phyloP scores from a whole-genome alignment of 2,797 vertebrate genomes.

The Gymnoscopelus microlampas region DNA sequence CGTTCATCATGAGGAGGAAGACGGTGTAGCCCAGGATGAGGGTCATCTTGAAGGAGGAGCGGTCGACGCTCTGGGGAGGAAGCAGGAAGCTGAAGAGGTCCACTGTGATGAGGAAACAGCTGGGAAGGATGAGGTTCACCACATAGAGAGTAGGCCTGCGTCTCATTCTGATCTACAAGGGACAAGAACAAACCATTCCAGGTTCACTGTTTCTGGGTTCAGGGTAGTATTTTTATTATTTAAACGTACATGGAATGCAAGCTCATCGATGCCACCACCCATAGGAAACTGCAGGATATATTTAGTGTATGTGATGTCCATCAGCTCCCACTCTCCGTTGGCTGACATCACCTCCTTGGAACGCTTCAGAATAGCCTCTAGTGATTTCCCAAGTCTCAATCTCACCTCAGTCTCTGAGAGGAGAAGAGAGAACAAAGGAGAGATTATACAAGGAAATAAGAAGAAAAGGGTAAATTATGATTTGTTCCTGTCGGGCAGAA shows the following conservation, averaged over 20 bases:
- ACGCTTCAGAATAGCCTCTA: slow-evolving; percentile 35
- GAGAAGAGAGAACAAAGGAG: neutral
- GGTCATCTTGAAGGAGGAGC: slow-evolving; percentile 83
- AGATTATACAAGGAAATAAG: no score
- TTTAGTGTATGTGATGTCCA: slow-evolving; percentile 60
- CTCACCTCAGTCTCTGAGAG: slow-evolving; percentile 64
- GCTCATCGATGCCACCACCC: no score
- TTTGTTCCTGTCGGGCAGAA: no score
- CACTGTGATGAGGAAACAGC: slow-evolving; percentile 81
- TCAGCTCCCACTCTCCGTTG: slow-evolving; percentile 81
- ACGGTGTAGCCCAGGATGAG: slow-evolving; percentile 83
- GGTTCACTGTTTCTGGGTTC: no score
- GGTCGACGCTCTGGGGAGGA: slow-evolving; percentile 72
- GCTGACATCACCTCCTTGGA: slow-evolving; percentile 69
- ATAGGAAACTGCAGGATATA: fast-evolving
- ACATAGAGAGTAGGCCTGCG: slow-evolving; percentile 71
- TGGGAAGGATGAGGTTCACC: slow-evolving; percentile 81
- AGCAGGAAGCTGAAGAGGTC: slow-evolving; percentile 86
- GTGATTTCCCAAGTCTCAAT: slow-evolving; percentile 40
- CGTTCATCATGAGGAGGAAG: slow-evolving; percentile 83
- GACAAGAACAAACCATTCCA: neutral
- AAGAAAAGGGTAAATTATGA: no score
- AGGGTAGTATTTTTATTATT: no score
- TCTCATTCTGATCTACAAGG: slow-evolving; percentile 69
- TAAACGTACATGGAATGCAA: no score